Conservation (phyloP, 2,888 invertebrate genomes). For the Cheilosia urbana region DNA sequence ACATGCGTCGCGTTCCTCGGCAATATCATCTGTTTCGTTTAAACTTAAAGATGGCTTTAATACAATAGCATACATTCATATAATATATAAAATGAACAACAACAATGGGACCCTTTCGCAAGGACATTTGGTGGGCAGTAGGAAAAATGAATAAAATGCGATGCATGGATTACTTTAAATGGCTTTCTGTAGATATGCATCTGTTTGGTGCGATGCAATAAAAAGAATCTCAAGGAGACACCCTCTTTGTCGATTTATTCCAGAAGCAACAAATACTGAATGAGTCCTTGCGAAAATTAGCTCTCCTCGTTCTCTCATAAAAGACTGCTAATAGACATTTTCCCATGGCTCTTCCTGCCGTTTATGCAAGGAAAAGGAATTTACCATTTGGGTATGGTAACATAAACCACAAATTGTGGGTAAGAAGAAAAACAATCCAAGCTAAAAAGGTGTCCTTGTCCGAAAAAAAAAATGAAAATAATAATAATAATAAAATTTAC, state of each 20-base stretch:
- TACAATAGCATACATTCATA: slow-evolving; percentile 35
- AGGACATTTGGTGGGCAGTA: slow-evolving; percentile 6
- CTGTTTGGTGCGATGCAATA: background rate
- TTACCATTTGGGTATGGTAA: slow-evolving; percentile 31
- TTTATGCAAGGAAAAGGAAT: slow-evolving; percentile 52
- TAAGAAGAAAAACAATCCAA: slow-evolving; percentile 58
- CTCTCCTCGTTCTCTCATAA: background rate
- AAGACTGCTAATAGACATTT: slow-evolving; percentile 55
- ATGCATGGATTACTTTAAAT: slow-evolving; percentile 38
- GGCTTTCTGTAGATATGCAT: slow-evolving; percentile 8
- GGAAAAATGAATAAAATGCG: slow-evolving; percentile 29
- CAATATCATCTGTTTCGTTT: slow-evolving; percentile 64
- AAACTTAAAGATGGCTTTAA: slow-evolving; percentile 65
- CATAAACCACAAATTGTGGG: slow-evolving; percentile 50
- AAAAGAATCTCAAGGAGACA: slow-evolving; percentile 1
- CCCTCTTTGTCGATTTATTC: background rate
- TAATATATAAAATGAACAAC: slow-evolving; percentile 4
- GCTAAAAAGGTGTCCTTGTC: slow-evolving; percentile 69
- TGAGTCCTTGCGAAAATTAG: slow-evolving; percentile 12
- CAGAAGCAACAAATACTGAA: slow-evolving; percentile 46
- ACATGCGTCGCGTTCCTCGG: slow-evolving; percentile 41
- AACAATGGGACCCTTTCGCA: slow-evolving; percentile 43
- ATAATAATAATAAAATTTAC: slow-evolving; percentile 75
- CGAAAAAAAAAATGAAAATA: slow-evolving; percentile 38
- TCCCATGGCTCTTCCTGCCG: slow-evolving; percentile 29